Evolutionary conservation across 1,140 invertebrate genomes (phyloP).

Genomic region (Cydia pomonella): DNA sequence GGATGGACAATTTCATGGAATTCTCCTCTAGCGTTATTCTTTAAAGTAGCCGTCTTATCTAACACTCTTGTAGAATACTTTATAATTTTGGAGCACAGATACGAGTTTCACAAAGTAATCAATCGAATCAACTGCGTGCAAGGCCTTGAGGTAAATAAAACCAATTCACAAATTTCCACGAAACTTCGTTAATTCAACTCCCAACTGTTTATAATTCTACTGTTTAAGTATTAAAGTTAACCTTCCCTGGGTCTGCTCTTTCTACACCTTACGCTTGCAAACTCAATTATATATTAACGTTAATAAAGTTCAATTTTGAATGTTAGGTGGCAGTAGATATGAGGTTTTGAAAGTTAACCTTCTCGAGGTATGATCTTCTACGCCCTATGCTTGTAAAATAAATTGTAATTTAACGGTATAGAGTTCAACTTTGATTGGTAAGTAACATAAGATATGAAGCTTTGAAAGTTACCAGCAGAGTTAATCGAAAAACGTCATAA

Average conservation of each 20-base stretch:
- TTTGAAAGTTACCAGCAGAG: too few species aligned
- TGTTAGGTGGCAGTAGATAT: neutral
- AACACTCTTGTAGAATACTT: too few species aligned
- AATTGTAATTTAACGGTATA: neutral
- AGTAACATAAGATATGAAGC: too few species aligned
- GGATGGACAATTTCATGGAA: too few species aligned
- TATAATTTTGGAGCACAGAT: neutral
- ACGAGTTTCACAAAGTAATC: neutral
- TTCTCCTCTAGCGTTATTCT: too few species aligned
- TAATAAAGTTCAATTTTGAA: neutral
- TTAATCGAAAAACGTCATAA: neutral
- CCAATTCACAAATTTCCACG: neutral
- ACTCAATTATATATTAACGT: neutral
- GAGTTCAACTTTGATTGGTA: too few species aligned
- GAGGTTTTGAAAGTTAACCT: neutral
- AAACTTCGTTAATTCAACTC: neutral
- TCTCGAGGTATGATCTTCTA: neutral
- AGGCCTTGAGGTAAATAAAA: constrained; percentile 1
- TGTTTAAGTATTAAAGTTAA: constrained; percentile 9
- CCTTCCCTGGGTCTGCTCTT: neutral
- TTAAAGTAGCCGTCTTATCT: too few species aligned
- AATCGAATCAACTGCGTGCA: neutral
- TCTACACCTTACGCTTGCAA: neutral
- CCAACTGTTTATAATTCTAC: neutral
- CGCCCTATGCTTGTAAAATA: neutral